phyloP scores from a whole-genome alignment of 2,888 invertebrate species.

The Drosophila recens region DNA sequence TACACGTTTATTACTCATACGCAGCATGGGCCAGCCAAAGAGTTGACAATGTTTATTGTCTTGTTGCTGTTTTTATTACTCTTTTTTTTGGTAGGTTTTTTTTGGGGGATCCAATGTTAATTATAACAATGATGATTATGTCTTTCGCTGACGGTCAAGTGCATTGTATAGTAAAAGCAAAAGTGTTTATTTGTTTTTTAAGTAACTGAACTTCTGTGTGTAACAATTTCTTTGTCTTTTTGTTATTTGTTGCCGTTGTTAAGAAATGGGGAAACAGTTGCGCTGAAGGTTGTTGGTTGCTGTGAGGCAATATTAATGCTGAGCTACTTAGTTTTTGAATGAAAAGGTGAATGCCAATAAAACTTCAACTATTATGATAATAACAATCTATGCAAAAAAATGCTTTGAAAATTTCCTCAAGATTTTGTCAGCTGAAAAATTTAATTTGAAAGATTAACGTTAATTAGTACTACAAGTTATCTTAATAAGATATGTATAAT shows the following conservation, averaged over 20 bases:
- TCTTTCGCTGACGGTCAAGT: constrained; percentile 62
- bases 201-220: constrained; percentile 40
- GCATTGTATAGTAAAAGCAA: constrained; percentile 32
- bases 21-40: constrained; percentile 45
- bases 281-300: constrained; percentile 54
- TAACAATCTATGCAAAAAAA: not conserved
- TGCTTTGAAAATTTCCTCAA: constrained; percentile 41
- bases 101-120: constrained; percentile 49
- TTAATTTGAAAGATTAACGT: not conserved
- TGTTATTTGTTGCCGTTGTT: constrained; percentile 24
- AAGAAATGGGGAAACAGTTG: constrained; percentile 71
- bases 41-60: constrained; percentile 37
- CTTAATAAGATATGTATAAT: not conserved
- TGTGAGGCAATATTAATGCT: constrained; percentile 54
- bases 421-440: constrained; percentile 16
- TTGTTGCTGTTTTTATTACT: constrained; percentile 2
- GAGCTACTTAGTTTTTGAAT: constrained; percentile 53
- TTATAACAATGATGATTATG: constrained; percentile 56
- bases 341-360: constrained; percentile 58
- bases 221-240: constrained; percentile 33
- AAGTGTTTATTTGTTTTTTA: constrained; percentile 19
- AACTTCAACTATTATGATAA: constrained; percentile 7
- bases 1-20: constrained; percentile 59
- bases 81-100: constrained; percentile 13
- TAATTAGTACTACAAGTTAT: not conserved